Conservation (phyloP, 2,888 invertebrate species). For the Antitype chi region DNA sequence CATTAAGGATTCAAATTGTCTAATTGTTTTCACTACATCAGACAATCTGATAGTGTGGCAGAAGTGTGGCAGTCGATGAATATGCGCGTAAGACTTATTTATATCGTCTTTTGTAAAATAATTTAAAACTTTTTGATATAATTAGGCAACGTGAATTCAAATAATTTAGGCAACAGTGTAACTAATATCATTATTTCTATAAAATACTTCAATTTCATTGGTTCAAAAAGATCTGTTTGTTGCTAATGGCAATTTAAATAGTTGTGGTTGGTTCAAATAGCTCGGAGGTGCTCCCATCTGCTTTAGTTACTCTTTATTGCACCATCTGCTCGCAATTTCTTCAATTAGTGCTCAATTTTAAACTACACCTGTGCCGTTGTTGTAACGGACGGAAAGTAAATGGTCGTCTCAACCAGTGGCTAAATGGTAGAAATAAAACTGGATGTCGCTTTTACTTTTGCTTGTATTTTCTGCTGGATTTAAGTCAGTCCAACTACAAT, state of each 20-base stretch:
- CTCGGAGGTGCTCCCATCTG: conserved; percentile 27
- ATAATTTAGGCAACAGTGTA: too few species aligned
- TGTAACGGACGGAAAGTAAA: conserved; percentile 22
- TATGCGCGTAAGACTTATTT: too few species aligned
- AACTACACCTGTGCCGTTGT: conserved; percentile 37
- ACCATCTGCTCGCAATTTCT: conserved; percentile 59
- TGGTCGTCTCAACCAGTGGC: conserved; percentile 6
- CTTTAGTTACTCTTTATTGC: conserved; percentile 56
- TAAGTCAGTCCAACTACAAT: conserved; percentile 4
- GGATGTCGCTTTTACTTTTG: not conserved
- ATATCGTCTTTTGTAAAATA: too few species aligned
- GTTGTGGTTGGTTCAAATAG: conserved; percentile 3
- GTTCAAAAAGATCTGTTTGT: not conserved
- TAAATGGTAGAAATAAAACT: conserved; percentile 23
- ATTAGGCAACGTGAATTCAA: too few species aligned
- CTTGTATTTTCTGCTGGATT: conserved; percentile 10
- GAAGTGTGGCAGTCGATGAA: too few species aligned
- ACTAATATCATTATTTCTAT: not conserved
- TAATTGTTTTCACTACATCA: too few species aligned
- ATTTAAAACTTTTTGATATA: too few species aligned
- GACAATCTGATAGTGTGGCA: too few species aligned
- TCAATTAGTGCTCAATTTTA: conserved; percentile 66
- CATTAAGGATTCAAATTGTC: too few species aligned
- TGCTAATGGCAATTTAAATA: not conserved
- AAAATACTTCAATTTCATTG: not conserved